A percentile compares a stretch with the other conserved stretches of the same genome.
Conservation (phyloP, 2,888 invertebrate species). For the Parapristionchus giblindavisi region DNA sequence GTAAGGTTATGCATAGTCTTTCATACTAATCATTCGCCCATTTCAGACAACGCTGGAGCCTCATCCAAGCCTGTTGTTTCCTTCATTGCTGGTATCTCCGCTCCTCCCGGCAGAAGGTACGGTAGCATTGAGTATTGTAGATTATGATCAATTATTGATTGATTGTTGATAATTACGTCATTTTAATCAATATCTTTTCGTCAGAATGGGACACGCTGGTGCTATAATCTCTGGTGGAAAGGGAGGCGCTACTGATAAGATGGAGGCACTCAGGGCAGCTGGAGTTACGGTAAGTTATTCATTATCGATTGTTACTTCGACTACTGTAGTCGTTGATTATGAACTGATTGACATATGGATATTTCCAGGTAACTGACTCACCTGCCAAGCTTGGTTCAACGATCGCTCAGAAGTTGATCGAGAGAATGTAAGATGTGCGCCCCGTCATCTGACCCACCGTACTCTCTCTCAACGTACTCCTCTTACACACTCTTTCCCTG, state of each 20-base stretch:
- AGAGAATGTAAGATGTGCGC: conserved; percentile 25
- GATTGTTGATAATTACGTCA: not conserved
- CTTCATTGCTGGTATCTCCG: conserved; percentile 97
- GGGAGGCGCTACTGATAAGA: conserved; percentile 59
- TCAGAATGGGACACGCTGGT: conserved; percentile 41
- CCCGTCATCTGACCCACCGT: conserved; percentile 10
- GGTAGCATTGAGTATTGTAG: not conserved
- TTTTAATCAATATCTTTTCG: not conserved
- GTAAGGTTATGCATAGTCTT: too few species aligned
- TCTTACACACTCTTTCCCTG: too few species aligned
- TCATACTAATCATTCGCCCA: too few species aligned
- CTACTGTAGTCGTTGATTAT: not conserved
- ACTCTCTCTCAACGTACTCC: too few species aligned
- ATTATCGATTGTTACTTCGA: not conserved
- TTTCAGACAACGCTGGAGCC: conserved; percentile 35
- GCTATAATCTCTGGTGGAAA: conserved; percentile 61
- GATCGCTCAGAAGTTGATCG: conserved; percentile 43
- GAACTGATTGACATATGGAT: not conserved
- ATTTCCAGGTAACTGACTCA: conserved; percentile 47
- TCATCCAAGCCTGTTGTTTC: conserved; percentile 96
- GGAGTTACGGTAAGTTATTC: conserved; percentile 48
- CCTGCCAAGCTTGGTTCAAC: conserved; percentile 57
- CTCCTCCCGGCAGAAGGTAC: conserved; percentile 75
- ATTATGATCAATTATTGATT: not conserved
- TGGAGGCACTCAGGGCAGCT: conserved; percentile 56